Conservation (phyloP, 92 coral and sea anemone genomes). For the Diadumene lineata region DNA sequence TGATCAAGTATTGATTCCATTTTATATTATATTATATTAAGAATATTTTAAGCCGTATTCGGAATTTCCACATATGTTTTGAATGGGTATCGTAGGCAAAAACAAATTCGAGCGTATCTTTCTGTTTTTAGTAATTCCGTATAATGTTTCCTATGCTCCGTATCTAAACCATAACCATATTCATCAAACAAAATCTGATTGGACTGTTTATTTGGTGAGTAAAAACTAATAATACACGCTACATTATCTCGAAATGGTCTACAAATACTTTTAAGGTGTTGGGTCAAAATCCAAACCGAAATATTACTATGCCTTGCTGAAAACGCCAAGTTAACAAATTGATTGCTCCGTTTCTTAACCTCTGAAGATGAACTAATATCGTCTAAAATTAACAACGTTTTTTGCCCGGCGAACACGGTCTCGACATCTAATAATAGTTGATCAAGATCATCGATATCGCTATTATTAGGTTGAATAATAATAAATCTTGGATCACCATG, state of each 20-base stretch:
- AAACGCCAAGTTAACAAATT: constrained; percentile 29
- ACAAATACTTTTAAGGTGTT: constrained; percentile 18
- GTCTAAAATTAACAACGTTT: constrained; percentile 1
- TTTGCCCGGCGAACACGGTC: neutral
- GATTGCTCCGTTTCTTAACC: constrained; percentile 18
- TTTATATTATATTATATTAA: neutral
- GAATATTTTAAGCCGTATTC: neutral
- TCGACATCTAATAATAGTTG: neutral
- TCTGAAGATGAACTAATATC: constrained; percentile 24
- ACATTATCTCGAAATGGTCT: constrained; percentile 35
- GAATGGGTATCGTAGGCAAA: constrained; percentile 29
- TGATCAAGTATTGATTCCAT: neutral
- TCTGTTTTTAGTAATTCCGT: constrained; percentile 1
- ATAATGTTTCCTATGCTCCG: neutral
- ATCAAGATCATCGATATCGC: neutral
- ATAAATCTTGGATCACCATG: neutral
- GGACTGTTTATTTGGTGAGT: constrained; percentile 12
- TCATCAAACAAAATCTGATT: neutral
- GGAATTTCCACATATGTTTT: constrained; percentile 33
- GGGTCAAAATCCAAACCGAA: constrained; percentile 33
- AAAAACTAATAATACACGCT: constrained; percentile 30
- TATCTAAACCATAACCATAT: neutral
- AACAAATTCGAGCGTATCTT: constrained; percentile 21
- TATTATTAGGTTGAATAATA: neutral
- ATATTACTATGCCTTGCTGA: constrained; percentile 5